Conservation (phyloP, 37 sponge, comb jelly and placozoan species). For the Bolinopsis microptera region DNA sequence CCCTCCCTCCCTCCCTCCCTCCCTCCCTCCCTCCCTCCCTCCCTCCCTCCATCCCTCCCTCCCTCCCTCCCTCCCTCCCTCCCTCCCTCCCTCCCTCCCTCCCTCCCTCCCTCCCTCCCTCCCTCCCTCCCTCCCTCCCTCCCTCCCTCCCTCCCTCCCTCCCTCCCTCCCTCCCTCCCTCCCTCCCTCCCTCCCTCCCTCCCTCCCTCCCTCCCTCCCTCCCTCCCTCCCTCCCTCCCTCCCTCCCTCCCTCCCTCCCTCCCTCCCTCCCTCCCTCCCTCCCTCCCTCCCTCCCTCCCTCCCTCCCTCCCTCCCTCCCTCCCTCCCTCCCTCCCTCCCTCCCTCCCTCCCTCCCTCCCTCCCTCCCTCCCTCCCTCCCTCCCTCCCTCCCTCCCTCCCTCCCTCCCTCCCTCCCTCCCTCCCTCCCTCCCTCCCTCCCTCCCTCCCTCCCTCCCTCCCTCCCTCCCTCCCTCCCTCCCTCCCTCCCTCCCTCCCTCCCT, state of each 20-base stretch:
- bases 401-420: background rate
- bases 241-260: background rate
- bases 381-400: background rate
- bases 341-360: background rate
- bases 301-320: background rate
- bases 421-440: background rate
- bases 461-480: background rate
- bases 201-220: background rate
- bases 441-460: background rate
- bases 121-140: slow-evolving; percentile 2
- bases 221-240: background rate
- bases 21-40: background rate
- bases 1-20: background rate
- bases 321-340: background rate
- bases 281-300: background rate
- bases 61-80: background rate
- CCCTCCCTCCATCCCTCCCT: too few species aligned
- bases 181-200: background rate
- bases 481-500: background rate
- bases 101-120: background rate
- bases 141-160: background rate
- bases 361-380: background rate
- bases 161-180: background rate
- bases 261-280: background rate
- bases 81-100: background rate